Conservation (phyloP, 2,888 invertebrate genomes). For the Loripinus fragilis region DNA sequence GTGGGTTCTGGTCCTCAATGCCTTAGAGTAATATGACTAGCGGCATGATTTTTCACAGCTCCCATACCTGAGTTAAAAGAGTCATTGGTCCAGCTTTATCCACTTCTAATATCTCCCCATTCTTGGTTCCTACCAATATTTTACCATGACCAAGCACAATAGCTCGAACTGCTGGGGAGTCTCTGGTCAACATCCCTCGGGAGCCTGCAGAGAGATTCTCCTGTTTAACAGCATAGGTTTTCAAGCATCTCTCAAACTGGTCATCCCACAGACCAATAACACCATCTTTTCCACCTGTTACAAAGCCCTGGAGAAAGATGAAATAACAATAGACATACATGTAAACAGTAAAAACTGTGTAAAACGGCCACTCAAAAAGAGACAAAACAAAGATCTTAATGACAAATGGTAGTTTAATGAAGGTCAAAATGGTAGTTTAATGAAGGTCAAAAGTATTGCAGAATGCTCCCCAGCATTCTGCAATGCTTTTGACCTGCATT, state of each 20-base stretch:
- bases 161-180: conserved; percentile 81
- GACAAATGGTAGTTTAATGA: too few species aligned
- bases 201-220: conserved; percentile 75
- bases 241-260: conserved; percentile 82
- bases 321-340: too few species aligned
- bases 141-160: conserved; percentile 82
- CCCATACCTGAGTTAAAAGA: conserved; percentile 82
- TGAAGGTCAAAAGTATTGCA: too few species aligned
- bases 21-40: too few species aligned
- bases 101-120: conserved; percentile 83
- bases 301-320: conserved; percentile 82
- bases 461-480: too few species aligned
- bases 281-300: conserved; percentile 84
- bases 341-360: too few species aligned
- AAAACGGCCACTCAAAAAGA: too few species aligned
- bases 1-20: too few species aligned
- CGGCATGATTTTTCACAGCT: too few species aligned
- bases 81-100: conserved; percentile 82
- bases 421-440: too few species aligned
- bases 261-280: conserved; percentile 83
- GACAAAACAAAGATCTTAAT: too few species aligned
- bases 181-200: conserved; percentile 76
- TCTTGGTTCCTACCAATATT: conserved; percentile 83
- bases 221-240: conserved; percentile 82
- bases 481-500: too few species aligned